Evolutionary conservation across 2,113 vertebrate genomes (phyloP), one percentile per base, ranked within the genome.

Genomic region (Gambusia affinis): DNA sequence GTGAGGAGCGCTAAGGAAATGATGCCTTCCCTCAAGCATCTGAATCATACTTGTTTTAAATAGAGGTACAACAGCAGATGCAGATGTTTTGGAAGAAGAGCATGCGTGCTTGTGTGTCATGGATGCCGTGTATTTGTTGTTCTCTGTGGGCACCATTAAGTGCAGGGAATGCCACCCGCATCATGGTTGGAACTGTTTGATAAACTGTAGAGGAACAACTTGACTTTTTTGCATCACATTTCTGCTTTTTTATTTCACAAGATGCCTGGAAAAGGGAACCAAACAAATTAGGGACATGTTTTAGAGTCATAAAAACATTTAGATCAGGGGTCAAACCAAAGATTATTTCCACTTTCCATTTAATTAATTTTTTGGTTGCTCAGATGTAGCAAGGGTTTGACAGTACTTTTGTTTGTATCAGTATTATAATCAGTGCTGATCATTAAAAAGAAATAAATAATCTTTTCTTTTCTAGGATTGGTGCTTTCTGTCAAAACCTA

Each of bases 1-100:
- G 65, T 75, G 14, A 27, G 63, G 60, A 67, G 60, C 75, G 47
- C 81, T 82, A 83, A 37, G 89, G 80, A 89, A 91, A 89, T 63
- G 76, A 78, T 87, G 83, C 79, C 78, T 85, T 86, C 69, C 75
- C 87, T 81, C 73, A 64, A 85, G 80, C 24, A 10, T 85, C 76
- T 90, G 86, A 91, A 69, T 92, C 89, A 92, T 37, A 85, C 75
- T 51, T 73, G 44, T 80, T 78, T 24, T 87, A 90, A 91, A 89
- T 83, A 85, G 78, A 86, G 86, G 71, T 73, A 75, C 76, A 91
- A 90, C 83, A 86, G 79, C 72, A 88, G 79, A 85, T 61, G 67
- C 75, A 76, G 70, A 82, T 76, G 81, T 81, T 87, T 70, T 70
- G 64, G 72, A 73, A 60, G 71, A 44, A 31, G 2, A 51, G 12